Percentiles rank a stretch among this genome's conserved stretches.
These are phyloP conservation scores for Percopsis omiscomaycus DNA, from an alignment of 2,797 vertebrate species.

Conservation along the genomic window DNA sequence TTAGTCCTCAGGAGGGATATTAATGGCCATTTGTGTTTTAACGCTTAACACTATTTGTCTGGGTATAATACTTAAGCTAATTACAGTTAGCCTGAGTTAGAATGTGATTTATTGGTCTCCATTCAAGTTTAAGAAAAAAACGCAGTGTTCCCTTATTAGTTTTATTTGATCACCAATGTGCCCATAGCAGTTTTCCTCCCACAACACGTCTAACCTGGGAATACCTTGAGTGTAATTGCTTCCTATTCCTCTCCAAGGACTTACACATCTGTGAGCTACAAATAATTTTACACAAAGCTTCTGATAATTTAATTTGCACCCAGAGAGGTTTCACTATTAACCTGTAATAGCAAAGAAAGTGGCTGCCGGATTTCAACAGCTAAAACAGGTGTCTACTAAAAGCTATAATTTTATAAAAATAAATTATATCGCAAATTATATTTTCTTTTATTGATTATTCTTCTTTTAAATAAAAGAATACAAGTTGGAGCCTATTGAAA, in stretches of 20 bases:
- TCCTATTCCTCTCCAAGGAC: slow-evolving; percentile 68
- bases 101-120: slow-evolving; percentile 64
- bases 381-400: slow-evolving; percentile 35
- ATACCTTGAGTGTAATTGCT: slow-evolving; percentile 71
- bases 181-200: slow-evolving; percentile 50
- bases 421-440: slow-evolving; percentile 38
- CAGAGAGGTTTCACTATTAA: slow-evolving; percentile 57
- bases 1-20: slow-evolving; percentile 56
- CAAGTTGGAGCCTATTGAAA: slow-evolving; percentile 13
- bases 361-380: slow-evolving; percentile 50
- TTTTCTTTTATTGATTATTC: slow-evolving; percentile 41
- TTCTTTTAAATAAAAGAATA: slow-evolving; percentile 16
- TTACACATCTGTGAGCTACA: slow-evolving; percentile 33
- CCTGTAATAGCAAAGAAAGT: slow-evolving; percentile 63
- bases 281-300: slow-evolving; percentile 70
- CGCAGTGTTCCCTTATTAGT: slow-evolving; percentile 53
- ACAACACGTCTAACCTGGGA: slow-evolving; percentile 66
- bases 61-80: slow-evolving; percentile 62
- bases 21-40: slow-evolving; percentile 58
- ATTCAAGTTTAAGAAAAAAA: slow-evolving; percentile 50
- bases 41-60: slow-evolving; percentile 64
- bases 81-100: slow-evolving; percentile 58
- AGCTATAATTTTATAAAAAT: slow-evolving; percentile 38
- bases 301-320: slow-evolving; percentile 73
- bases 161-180: slow-evolving; percentile 64